Percentiles rank a stretch among this genome's conserved stretches.
Conservation (phyloP, 1,140 invertebrate species). For the Leptonema lineaticorne region DNA sequence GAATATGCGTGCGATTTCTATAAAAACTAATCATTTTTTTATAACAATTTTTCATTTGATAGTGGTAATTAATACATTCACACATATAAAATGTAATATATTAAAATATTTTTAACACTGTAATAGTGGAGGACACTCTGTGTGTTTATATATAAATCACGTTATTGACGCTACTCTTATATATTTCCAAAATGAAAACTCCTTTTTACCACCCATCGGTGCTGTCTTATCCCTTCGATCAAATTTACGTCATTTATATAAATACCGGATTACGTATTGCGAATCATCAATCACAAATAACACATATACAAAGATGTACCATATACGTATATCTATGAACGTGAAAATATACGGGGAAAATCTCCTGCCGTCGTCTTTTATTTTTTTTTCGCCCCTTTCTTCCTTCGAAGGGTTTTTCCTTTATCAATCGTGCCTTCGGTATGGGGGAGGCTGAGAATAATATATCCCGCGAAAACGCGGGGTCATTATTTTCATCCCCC, state of each 20-base stretch:
- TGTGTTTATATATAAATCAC: not conserved
- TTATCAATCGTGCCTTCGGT: not conserved
- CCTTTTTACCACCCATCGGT: not conserved
- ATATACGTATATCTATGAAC: not conserved
- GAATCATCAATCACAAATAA: slow-evolving; percentile 40
- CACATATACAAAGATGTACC: not conserved
- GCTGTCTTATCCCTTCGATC: slow-evolving; percentile 25
- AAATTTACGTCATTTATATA: slow-evolving; percentile 34
- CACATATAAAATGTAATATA: too few species aligned
- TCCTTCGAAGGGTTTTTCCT: not conserved
- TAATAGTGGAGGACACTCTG: too few species aligned
- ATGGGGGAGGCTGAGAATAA: slow-evolving; percentile 22
- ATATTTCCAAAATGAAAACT: not conserved
- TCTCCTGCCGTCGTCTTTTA: slow-evolving; percentile 1
- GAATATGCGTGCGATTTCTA: too few species aligned
- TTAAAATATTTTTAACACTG: too few species aligned
- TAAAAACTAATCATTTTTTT: too few species aligned
- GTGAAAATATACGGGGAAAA: not conserved
- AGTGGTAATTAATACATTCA: too few species aligned
- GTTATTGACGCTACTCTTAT: not conserved
- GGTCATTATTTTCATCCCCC: slow-evolving; percentile 38
- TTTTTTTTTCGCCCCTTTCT: not conserved
- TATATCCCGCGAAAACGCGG: slow-evolving; percentile 28
- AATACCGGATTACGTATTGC: slow-evolving; percentile 34
- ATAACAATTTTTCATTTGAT: too few species aligned